Conservation (phyloP, 2,888 invertebrate genomes). For the Emmelina monodactyla region DNA sequence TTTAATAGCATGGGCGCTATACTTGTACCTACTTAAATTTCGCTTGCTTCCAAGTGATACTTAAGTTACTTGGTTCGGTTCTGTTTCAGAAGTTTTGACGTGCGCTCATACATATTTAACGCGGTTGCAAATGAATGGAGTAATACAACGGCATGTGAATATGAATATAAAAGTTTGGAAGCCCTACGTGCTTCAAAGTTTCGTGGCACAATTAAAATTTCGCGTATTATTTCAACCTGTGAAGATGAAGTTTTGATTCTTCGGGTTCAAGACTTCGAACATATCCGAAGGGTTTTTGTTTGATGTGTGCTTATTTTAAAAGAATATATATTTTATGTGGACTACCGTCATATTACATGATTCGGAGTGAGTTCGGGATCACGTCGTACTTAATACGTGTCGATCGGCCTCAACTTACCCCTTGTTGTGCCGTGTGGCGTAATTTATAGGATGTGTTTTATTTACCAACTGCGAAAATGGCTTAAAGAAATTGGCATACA, state of each 20-base stretch:
- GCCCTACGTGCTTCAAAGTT: background rate
- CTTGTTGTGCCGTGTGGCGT: conserved; percentile 12
- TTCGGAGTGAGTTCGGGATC: conserved; percentile 27
- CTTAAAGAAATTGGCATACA: too few species aligned
- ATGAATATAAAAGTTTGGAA: conserved; percentile 14
- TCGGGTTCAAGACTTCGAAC: background rate
- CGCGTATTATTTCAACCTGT: background rate
- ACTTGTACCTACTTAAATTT: conserved; percentile 35
- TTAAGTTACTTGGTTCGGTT: conserved; percentile 22
- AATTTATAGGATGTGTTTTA: conserved; percentile 4
- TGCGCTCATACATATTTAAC: conserved; percentile 43
- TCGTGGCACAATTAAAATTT: background rate
- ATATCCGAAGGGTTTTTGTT: background rate
- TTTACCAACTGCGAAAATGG: too few species aligned
- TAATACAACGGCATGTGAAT: conserved; percentile 22
- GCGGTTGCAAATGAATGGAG: conserved; percentile 28
- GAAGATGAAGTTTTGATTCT: background rate
- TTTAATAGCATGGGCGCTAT: conserved; percentile 33
- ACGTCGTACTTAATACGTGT: conserved; percentile 35
- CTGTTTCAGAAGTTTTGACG: conserved; percentile 31
- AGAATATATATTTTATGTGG: conserved; percentile 22
- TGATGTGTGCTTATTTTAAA: conserved; percentile 15
- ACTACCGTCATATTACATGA: conserved; percentile 35
- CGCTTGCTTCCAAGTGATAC: conserved; percentile 29
- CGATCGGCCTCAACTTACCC: conserved; percentile 26